Evolutionary conservation across 2,888 invertebrate species (phyloP), one percentile per base, ranked within the genome.

Genomic region (Plagodis dolabraria): DNA sequence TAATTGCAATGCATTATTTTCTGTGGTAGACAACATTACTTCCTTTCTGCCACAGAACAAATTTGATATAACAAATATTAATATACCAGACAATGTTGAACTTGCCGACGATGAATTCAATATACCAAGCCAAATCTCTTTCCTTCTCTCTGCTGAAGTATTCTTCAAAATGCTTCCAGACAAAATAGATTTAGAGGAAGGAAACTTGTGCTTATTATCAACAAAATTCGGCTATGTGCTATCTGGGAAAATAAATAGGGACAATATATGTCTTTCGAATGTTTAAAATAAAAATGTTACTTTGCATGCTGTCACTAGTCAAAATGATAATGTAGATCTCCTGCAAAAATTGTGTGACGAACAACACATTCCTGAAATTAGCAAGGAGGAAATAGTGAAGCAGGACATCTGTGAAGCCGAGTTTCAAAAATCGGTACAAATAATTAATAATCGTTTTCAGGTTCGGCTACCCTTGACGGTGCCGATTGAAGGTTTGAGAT

Each of bases 1-100:
- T n/a, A 11, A 43, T 43, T 43, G 43, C 11, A 43, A 43, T 43
- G 43, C 43, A 43, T n/a, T 43, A 43, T 43, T 43, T 9, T 43
- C 43, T 43, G 43, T 43, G 43, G 43, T 43, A 5, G 43, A 43
- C 43, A 43, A 43, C 10, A 43, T 43, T 9, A 43, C 43, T 36
- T 36, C 36, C 7, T 36, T n/a, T n/a, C n/a, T n/a, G n/a, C n/a
- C n/a, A n/a, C n/a, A n/a, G n/a, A n/a, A n/a, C n/a, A n/a, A n/a
- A n/a, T n/a, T n/a, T n/a, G n/a, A n/a, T n/a, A n/a, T n/a, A n/a
- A n/a, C n/a, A n/a, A n/a, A n/a, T n/a, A n/a, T n/a, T n/a, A n/a
- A n/a, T n/a, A n/a, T n/a, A n/a, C n/a, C n/a, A n/a, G n/a, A n/a
- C n/a, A n/a, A n/a, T n/a, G n/a, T n/a, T n/a, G n/a, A n/a, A n/a